A percentile compares a stretch with the other conserved stretches of the same genome.
Evolutionary conservation across 2,888 invertebrate species (phyloP).

Genomic region (Azorinus chamasolen): DNA sequence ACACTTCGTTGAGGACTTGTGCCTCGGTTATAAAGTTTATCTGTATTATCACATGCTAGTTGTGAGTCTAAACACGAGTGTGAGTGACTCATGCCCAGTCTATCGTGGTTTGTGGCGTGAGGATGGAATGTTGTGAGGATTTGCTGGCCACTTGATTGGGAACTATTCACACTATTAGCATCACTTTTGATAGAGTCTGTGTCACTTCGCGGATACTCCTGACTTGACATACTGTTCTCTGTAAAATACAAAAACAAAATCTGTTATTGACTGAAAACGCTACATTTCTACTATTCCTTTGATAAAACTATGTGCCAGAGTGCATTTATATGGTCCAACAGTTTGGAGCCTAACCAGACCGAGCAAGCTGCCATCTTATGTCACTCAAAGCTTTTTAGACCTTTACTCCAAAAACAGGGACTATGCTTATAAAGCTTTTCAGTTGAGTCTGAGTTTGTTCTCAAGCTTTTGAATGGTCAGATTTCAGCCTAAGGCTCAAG

Average conservation of each 20-base stretch:
- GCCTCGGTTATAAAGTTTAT: background rate
- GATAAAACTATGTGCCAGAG: too few relatives aligned
- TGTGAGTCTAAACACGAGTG: constrained; percentile 49
- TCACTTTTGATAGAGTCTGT: constrained; percentile 81
- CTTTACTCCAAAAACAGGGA: too few relatives aligned
- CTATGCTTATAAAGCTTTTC: too few relatives aligned
- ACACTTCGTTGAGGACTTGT: constrained; percentile 2
- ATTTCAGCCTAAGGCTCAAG: too few relatives aligned
- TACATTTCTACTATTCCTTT: too few relatives aligned
- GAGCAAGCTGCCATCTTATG: too few relatives aligned
- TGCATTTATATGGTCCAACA: too few relatives aligned
- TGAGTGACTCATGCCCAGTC: constrained; percentile 44
- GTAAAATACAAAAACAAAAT: constrained; percentile 30
- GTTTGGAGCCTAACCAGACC: too few relatives aligned
- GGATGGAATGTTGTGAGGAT: constrained; percentile 81
- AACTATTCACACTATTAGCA: constrained; percentile 77
- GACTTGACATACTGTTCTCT: constrained; percentile 78
- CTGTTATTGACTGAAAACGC: too few relatives aligned
- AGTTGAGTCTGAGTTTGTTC: too few relatives aligned
- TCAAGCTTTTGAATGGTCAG: too few relatives aligned
- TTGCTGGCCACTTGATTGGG: constrained; percentile 73
- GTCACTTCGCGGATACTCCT: constrained; percentile 80
- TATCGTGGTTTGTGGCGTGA: constrained; percentile 67
- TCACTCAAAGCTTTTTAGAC: too few relatives aligned
- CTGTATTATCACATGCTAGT: constrained; percentile 31